These are phyloP conservation scores for Thaumatotibia leucotreta DNA, from an alignment of 1,140 invertebrate species.

Conservation along the genomic window DNA sequence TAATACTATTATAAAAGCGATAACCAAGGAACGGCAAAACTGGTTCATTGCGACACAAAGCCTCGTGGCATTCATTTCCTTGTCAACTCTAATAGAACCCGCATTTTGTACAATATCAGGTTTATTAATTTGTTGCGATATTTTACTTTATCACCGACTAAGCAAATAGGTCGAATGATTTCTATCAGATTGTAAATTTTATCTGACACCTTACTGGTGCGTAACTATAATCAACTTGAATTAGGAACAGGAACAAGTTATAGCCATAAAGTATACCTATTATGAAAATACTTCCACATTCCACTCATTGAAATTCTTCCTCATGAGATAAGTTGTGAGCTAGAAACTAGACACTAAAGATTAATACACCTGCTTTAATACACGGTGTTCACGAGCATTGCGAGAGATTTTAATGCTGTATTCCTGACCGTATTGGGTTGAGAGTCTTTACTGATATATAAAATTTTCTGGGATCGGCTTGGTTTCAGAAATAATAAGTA, in stretches of 20 bases:
- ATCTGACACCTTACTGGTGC: neutral
- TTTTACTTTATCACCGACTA: conserved; percentile 1
- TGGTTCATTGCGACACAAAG: conserved; percentile 34
- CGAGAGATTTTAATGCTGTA: too few species aligned
- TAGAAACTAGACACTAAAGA: neutral
- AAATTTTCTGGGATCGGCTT: too few species aligned
- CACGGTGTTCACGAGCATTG: too few species aligned
- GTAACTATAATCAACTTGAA: neutral
- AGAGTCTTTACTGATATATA: too few species aligned
- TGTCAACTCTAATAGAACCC: conserved; percentile 4
- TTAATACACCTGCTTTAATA: too few species aligned
- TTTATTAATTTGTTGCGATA: conserved; percentile 12
- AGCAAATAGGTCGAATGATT: neutral
- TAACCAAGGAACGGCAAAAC: neutral
- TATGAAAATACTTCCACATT: neutral
- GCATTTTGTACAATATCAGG: conserved; percentile 1
- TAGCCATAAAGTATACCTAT: neutral
- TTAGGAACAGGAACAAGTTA: neutral
- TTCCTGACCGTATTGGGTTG: too few species aligned
- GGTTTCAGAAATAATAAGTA: too few species aligned
- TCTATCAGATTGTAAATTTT: neutral
- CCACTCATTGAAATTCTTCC: neutral
- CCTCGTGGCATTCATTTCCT: conserved; percentile 32
- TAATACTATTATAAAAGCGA: conserved; percentile 13
- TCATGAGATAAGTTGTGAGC: neutral